phyloP scores from a whole-genome alignment of 2,113 vertebrate species.

The Todiramphus saurophagus region DNA sequence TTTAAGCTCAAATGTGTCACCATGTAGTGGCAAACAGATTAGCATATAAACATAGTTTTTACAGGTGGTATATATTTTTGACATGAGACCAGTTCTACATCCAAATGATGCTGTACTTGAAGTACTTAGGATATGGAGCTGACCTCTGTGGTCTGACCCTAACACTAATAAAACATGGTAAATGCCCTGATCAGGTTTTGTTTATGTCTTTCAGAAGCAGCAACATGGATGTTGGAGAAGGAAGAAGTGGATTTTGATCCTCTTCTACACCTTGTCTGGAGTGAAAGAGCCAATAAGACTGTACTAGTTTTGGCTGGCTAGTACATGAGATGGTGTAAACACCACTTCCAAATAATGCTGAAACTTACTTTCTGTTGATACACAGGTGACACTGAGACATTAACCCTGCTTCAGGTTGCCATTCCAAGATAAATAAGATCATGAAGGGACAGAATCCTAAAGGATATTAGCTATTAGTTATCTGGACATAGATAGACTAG shows the following conservation, averaged over 20 bases:
- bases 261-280: neutral
- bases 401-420: neutral
- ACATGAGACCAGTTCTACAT: neutral
- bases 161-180: neutral
- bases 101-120: neutral
- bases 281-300: neutral
- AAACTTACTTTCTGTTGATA: neutral
- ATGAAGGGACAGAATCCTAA: neutral
- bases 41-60: neutral
- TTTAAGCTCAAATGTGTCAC: neutral
- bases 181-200: neutral
- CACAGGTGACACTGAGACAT: neutral
- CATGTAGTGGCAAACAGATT: neutral
- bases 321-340: neutral
- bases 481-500: neutral
- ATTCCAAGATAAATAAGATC: constrained; percentile 26
- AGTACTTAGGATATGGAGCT: neutral
- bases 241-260: neutral
- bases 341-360: neutral
- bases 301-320: neutral
- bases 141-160: neutral
- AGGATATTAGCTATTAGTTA: neutral
- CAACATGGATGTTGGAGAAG: neutral
- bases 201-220: neutral
- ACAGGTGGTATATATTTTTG: neutral